Percentiles rank a stretch among this genome's conserved stretches.
phyloP scores from a whole-genome alignment of 2,888 invertebrate species.

The Isotomurus palustris region DNA sequence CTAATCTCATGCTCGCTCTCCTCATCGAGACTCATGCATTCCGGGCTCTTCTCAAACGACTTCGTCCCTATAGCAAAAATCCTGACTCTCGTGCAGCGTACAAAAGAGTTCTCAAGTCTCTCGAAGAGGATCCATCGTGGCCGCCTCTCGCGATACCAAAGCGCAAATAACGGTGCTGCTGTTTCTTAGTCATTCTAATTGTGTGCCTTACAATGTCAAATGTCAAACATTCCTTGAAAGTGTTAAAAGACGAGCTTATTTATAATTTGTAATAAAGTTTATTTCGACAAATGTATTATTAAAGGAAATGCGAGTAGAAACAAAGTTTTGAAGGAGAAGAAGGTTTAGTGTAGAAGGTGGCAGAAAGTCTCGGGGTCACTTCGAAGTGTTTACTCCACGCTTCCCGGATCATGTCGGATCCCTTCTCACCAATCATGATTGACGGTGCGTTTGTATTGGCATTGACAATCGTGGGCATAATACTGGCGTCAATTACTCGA shows the following conservation, averaged over 20 bases:
- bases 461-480: slow-evolving; percentile 25
- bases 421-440: slow-evolving; percentile 23
- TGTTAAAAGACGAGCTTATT: too few species aligned
- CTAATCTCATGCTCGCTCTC: slow-evolving; percentile 59
- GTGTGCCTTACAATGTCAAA: too few species aligned
- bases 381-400: slow-evolving; percentile 19
- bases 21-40: slow-evolving; percentile 58
- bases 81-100: slow-evolving; percentile 10
- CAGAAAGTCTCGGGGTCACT: too few species aligned
- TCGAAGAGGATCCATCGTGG: slow-evolving; percentile 30
- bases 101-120: slow-evolving; percentile 28
- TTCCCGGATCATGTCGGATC: slow-evolving; percentile 20
- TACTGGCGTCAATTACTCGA: slow-evolving; percentile 18
- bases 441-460: slow-evolving; percentile 25
- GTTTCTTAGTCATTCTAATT: too few species aligned
- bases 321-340: too few species aligned
- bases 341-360: too few species aligned
- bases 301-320: too few species aligned
- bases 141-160: slow-evolving; percentile 40
- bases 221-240: too few species aligned
- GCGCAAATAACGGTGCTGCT: slow-evolving; percentile 8
- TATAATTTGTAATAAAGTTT: too few species aligned
- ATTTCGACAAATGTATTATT: too few species aligned
- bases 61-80: background rate
- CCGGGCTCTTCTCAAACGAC: background rate